Conservation (phyloP, 2,888 invertebrate species). For the Charanyca ferruginea region DNA sequence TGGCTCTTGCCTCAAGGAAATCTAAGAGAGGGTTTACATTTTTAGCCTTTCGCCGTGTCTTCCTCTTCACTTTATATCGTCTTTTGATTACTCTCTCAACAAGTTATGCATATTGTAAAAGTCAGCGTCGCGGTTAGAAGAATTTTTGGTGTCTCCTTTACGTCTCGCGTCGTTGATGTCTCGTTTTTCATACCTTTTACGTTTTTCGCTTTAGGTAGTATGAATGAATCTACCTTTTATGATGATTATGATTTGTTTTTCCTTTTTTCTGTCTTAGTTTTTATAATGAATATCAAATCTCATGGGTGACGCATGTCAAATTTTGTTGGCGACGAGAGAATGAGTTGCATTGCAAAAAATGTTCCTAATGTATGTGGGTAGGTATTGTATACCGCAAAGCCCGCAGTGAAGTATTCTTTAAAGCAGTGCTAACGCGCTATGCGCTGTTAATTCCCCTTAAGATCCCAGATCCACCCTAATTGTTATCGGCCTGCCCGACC, state of each 20-base stretch:
- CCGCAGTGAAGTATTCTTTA: slow-evolving; percentile 67
- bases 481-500: slow-evolving; percentile 87
- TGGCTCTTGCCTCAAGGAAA: slow-evolving; percentile 84
- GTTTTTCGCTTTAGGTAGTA: slow-evolving; percentile 81
- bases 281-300: slow-evolving; percentile 42
- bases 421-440: slow-evolving; percentile 85
- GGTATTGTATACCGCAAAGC: slow-evolving; percentile 32
- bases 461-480: slow-evolving; percentile 89
- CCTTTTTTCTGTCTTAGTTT: slow-evolving; percentile 55
- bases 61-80: slow-evolving; percentile 90
- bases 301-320: slow-evolving; percentile 29
- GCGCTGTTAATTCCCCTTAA: slow-evolving; percentile 88
- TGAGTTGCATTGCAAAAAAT: background rate
- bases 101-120: slow-evolving; percentile 91
- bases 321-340: slow-evolving; percentile 20
- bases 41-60: slow-evolving; percentile 90
- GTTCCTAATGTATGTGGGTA: slow-evolving; percentile 13
- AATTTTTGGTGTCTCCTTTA: slow-evolving; percentile 84
- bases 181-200: slow-evolving; percentile 85
- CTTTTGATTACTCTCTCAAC: slow-evolving; percentile 91
- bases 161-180: slow-evolving; percentile 81
- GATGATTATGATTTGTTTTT: slow-evolving; percentile 77
- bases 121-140: slow-evolving; percentile 80
- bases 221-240: slow-evolving; percentile 81
- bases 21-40: slow-evolving; percentile 90